Conservation (phyloP, 2,888 invertebrate species). For the Loripinus fragilis region DNA sequence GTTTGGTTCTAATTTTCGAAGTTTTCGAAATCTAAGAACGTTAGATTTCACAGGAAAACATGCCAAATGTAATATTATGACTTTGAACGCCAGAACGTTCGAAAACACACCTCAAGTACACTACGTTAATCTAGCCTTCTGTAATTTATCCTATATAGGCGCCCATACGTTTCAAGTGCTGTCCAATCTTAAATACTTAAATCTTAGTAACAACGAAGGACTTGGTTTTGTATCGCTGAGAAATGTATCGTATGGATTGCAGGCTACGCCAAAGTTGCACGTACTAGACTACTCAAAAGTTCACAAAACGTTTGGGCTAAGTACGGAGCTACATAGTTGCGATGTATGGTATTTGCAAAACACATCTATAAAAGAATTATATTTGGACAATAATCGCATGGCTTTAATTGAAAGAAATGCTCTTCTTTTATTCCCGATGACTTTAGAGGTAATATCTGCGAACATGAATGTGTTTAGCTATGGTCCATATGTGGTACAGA, state of each 20-base stretch:
- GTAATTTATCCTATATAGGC: conserved; percentile 2
- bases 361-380: conserved; percentile 8
- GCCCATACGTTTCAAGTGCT: not conserved
- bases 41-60: not conserved
- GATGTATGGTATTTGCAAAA: conserved; percentile 17
- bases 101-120: not conserved
- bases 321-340: not conserved
- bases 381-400: not conserved
- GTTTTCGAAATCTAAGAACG: not conserved
- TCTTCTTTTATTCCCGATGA: not conserved
- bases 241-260: conserved; percentile 11
- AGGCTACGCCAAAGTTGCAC: not conserved
- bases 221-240: not conserved
- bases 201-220: conserved; percentile 4
- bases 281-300: not conserved
- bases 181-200: not conserved
- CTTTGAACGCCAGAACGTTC: not conserved
- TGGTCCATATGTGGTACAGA: conserved; percentile 2
- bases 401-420: not conserved
- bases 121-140: not conserved
- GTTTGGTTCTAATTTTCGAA: not conserved
- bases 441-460: not conserved
- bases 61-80: not conserved
- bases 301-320: not conserved
- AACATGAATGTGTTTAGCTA: not conserved